phyloP scores from a whole-genome alignment of 2,113 vertebrate species.

The Melanerpes formicivorus region DNA sequence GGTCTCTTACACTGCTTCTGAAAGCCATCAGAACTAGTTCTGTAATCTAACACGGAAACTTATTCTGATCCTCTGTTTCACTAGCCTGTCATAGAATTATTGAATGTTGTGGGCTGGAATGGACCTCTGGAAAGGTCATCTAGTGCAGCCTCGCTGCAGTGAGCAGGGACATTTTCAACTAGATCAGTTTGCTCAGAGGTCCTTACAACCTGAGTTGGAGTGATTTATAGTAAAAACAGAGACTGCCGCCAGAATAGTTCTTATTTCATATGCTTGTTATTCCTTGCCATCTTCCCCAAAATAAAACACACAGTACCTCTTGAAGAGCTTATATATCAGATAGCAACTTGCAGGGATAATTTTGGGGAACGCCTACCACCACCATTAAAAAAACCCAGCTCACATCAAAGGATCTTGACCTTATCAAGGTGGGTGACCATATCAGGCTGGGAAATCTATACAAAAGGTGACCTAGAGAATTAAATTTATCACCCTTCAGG shows the following conservation, averaged over 20 bases:
- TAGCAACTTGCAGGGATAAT: neutral
- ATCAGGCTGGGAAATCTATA: rapidly evolving
- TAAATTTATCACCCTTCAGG: neutral
- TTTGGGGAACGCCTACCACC: neutral
- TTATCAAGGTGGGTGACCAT: neutral
- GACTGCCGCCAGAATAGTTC: neutral
- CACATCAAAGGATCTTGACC: neutral
- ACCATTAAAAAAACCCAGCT: neutral
- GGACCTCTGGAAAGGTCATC: too few species aligned
- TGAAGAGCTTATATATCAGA: neutral
- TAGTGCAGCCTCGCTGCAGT: too few species aligned
- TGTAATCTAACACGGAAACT: neutral
- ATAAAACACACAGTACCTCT: neutral
- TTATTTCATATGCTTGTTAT: neutral
- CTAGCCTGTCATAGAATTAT: neutral
- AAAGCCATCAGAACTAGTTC: neutral
- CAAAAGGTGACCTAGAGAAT: neutral
- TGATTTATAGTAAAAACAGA: neutral
- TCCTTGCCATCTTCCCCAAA: neutral
- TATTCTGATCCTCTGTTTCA: neutral
- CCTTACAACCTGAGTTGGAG: neutral
- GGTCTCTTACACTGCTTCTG: neutral
- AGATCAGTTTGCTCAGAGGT: too few species aligned
- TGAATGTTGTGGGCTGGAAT: too few species aligned
- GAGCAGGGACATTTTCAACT: too few species aligned